Conservation (phyloP, 2,797 vertebrate species). For the Pyrocephalus nanus region DNA sequence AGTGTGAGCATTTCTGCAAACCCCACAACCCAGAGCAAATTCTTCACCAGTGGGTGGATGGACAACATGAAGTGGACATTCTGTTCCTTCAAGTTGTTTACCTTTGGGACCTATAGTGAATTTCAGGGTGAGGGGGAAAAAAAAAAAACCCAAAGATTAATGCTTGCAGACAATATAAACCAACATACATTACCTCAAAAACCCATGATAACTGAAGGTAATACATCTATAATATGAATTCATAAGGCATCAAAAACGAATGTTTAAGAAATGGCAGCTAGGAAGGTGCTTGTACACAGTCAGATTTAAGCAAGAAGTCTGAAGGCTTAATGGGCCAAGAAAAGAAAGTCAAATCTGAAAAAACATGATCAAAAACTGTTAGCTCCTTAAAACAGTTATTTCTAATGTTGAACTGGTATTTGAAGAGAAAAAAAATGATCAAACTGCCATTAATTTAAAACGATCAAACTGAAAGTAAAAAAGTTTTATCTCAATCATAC, state of each 20-base stretch:
- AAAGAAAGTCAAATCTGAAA: neutral
- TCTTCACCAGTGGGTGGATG: slow-evolving; percentile 98
- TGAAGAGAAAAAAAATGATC: neutral
- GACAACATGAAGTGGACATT: slow-evolving; percentile 97
- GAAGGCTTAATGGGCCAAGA: neutral
- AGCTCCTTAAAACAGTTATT: neutral
- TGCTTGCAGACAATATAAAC: neutral
- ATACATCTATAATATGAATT: neutral
- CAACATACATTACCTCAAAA: neutral
- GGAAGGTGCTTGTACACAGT: neutral
- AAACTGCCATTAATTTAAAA: neutral
- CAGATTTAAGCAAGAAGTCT: neutral
- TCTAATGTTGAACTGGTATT: neutral
- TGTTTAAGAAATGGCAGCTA: neutral
- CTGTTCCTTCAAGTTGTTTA: slow-evolving; percentile 97
- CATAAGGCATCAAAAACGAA: neutral
- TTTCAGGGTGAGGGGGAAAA: neutral
- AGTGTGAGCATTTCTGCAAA: slow-evolving; percentile 99
- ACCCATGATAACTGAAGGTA: neutral
- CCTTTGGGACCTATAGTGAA: slow-evolving; percentile 91
- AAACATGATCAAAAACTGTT: neutral
- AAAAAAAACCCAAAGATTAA: neutral
- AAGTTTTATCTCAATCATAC: neutral
- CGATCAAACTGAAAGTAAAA: neutral
- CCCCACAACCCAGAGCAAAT: slow-evolving; percentile 97